Evolutionary conservation across 2,113 vertebrate species (phyloP).

Genomic region (Daubentonia madagascariensis): DNA sequence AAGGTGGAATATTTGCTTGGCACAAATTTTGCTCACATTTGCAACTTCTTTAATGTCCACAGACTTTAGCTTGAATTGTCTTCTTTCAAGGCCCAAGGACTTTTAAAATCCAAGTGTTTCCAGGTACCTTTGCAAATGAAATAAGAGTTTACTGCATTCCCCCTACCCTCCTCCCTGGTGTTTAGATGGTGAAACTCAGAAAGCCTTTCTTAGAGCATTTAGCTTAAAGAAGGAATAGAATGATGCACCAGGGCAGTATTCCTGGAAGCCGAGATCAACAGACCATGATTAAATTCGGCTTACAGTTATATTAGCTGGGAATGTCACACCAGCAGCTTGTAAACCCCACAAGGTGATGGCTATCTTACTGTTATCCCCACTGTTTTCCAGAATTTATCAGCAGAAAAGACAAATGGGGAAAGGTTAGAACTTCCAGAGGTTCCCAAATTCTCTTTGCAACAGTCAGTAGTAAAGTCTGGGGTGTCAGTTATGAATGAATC

Average conservation of each 20-base stretch:
- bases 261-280: not conserved
- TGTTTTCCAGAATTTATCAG: slow-evolving; percentile 43
- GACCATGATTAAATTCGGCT: not conserved
- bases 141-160: not conserved
- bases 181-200: not conserved
- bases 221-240: not conserved
- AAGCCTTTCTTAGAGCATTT: not conserved
- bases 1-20: slow-evolving; percentile 35
- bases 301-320: slow-evolving; percentile 1
- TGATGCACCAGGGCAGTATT: not conserved
- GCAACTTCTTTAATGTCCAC: not conserved
- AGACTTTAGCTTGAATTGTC: not conserved
- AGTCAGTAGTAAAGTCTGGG: not conserved
- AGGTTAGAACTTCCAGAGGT: not conserved
- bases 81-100: not conserved
- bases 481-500: not conserved
- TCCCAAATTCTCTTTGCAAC: not conserved
- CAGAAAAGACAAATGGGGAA: slow-evolving; percentile 32
- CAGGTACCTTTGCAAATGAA: not conserved
- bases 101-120: not conserved
- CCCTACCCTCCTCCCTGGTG: not conserved
- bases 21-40: slow-evolving; percentile 19
- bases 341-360: not conserved
- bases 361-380: not conserved
- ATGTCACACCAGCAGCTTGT: not conserved